Base-by-base conservation (phyloP, 2,888 invertebrate species). In the Drosophila anceps region DNA sequence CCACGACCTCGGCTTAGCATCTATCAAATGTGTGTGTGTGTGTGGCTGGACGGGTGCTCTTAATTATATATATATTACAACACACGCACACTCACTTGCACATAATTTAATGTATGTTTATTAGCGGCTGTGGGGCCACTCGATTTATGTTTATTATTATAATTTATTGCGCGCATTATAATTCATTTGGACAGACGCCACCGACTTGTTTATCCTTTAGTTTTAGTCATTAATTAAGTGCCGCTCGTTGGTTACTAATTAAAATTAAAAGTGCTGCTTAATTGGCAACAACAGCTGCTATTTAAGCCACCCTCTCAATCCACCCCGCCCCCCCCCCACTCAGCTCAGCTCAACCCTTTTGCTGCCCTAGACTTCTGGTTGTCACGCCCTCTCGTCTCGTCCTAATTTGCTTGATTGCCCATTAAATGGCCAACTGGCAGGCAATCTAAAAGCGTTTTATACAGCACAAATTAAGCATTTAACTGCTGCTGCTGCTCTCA, bases 181-280 rank as follows among this genome's bases (percentile, higher is more conserved):
- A 77, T 82, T 83, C 86, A 83, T 83, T 82, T 73, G 59, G 73
- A 73, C 67, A 69, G 71, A 46, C 48, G 44, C 20, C 31, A 50
- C 48, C 69, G 54, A 79, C 55, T 74, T 73, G 67, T 69, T 78
- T 74, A 69, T 79, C 68, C 68, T 71, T 76, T 72, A 79, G 77
- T 65, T 88, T 66, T 66, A 69, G 80, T 62, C 78, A 84, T 84
- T 84, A 84, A 84, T 84, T 86, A 86, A 81, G 87, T 83, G 75
- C 29, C 69, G 67, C 73, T 75, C 74, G 84, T 80, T 62, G 74
- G 70, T 44, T 65, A 81, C 89, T 84, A 84, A 84, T 84, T 84
- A 84, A 88, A 83, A 84, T 86, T 80, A 75, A 86, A 84, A 84
- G 83, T 86, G 74, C 73, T 51, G 74, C 82, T 69, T 88, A 85